These are phyloP conservation scores for Pinctada fucata DNA, from an alignment of 2,888 invertebrate genomes.

Conservation along the genomic window DNA sequence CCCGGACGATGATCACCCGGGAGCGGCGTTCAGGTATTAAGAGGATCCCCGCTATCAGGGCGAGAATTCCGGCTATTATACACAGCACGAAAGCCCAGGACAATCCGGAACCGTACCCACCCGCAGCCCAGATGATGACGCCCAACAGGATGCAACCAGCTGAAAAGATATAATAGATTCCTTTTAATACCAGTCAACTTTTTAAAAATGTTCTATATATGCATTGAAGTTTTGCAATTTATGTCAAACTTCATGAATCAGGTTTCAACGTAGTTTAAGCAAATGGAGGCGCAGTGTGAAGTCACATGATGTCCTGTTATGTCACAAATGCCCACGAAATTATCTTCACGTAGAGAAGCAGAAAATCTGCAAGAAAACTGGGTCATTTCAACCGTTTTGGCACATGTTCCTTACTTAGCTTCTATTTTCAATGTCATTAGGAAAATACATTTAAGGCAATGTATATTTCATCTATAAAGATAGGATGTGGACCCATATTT, in stretches of 20 bases:
- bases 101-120: neutral
- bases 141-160: slow-evolving; percentile 26
- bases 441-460: too few species aligned
- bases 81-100: slow-evolving; percentile 32
- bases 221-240: too few species aligned
- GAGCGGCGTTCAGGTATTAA: slow-evolving; percentile 26
- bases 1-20: slow-evolving; percentile 26
- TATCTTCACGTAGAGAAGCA: too few species aligned
- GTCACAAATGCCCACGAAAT: too few species aligned
- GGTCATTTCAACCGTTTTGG: too few species aligned
- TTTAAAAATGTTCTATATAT: neutral
- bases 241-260: neutral
- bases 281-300: too few species aligned
- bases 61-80: slow-evolving; percentile 27
- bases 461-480: too few species aligned
- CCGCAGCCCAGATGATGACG: slow-evolving; percentile 22
- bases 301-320: too few species aligned
- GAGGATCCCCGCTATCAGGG: slow-evolving; percentile 26
- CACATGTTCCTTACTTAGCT: too few species aligned
- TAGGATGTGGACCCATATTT: too few species aligned
- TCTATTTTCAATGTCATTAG: too few species aligned
- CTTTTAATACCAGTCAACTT: neutral
- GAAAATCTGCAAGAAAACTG: too few species aligned
- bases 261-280: neutral
- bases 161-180: slow-evolving; percentile 8